A percentile compares a stretch with the other conserved stretches of the same genome.
phyloP scores from a whole-genome alignment of 2,113 vertebrate species.

The Pardalotus punctatus region DNA sequence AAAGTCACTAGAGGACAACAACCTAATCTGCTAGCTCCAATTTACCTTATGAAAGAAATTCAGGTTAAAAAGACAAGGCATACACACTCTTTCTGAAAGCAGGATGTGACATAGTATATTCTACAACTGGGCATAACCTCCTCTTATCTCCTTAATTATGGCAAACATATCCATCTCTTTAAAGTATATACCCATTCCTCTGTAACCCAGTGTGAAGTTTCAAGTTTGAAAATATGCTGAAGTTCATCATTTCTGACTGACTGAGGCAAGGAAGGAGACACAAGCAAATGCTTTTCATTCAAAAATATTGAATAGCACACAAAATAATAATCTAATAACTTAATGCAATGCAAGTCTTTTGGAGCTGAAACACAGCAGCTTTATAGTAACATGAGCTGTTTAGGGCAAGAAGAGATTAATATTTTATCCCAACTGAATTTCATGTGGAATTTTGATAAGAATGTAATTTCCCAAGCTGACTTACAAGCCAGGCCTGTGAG shows the following conservation, averaged over 20 bases:
- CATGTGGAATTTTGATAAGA: constrained; percentile 39
- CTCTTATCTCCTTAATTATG: not conserved
- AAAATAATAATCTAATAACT: not conserved
- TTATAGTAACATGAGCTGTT: not conserved
- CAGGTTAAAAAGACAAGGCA: not conserved
- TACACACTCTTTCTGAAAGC: not conserved
- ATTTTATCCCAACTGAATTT: constrained; percentile 44
- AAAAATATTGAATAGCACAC: not conserved
- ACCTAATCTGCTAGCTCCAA: constrained; percentile 32
- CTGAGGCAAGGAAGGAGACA: not conserved
- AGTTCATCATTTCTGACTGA: not conserved
- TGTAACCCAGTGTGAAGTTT: not conserved
- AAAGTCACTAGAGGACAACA: constrained; percentile 50
- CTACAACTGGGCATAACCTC: not conserved
- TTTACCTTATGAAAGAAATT: not conserved
- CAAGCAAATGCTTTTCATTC: not conserved
- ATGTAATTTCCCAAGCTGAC: constrained; percentile 33
- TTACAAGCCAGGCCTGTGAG: not conserved
- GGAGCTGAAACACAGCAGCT: constrained; percentile 2
- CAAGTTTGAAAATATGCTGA: not conserved
- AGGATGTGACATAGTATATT: not conserved
- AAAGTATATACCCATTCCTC: not conserved
- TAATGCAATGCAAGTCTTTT: not conserved
- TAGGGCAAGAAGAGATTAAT: constrained; percentile 25
- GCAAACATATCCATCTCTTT: not conserved